Conservation (phyloP, 2,113 vertebrate genomes). For the Lepus europaeus region DNA sequence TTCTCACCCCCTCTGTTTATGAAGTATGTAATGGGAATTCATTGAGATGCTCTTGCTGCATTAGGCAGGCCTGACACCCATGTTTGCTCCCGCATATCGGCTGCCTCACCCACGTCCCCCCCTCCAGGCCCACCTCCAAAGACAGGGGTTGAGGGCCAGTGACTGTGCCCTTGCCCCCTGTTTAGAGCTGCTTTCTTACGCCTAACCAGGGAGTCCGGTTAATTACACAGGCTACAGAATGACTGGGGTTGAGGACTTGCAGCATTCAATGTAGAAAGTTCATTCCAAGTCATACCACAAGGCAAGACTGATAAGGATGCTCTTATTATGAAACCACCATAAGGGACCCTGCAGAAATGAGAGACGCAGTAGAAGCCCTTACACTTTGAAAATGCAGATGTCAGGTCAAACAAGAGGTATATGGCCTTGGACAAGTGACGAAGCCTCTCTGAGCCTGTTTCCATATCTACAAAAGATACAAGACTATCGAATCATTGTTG, state of each 20-base stretch:
- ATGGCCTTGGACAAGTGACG: background rate
- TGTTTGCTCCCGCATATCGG: background rate
- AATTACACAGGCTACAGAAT: background rate
- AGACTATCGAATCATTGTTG: rapidly evolving
- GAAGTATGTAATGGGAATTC: no score
- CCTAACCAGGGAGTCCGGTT: background rate
- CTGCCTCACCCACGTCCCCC: background rate
- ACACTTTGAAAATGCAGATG: background rate
- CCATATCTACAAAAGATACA: background rate
- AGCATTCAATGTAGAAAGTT: background rate
- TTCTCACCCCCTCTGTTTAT: no score
- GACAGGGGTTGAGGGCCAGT: background rate
- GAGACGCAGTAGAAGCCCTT: background rate
- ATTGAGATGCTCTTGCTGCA: no score
- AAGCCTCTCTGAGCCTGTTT: background rate
- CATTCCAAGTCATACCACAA: background rate
- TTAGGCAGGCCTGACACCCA: background rate
- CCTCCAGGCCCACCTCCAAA: background rate
- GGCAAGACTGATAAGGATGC: background rate
- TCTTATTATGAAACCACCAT: background rate
- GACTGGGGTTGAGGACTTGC: background rate
- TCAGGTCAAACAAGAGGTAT: background rate
- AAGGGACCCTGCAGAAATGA: background rate
- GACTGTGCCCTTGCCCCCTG: no score
- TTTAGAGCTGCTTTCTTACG: background rate